These are phyloP conservation scores for Crocidura indochinensis DNA, from an alignment of 2,797 vertebrate genomes.

Conservation along the genomic window DNA sequence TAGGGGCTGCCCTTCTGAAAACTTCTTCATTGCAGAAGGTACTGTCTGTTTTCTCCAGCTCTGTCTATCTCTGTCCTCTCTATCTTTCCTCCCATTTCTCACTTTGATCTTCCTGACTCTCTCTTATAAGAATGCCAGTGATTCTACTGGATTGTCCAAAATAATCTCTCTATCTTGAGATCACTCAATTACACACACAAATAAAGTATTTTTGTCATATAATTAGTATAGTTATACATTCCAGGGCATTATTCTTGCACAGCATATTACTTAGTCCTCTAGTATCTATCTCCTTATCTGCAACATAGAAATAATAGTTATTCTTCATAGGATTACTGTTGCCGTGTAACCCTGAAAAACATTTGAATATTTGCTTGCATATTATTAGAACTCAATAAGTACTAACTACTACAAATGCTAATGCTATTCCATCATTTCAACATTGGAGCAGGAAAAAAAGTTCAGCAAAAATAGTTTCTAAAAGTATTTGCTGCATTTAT, in stretches of 20 bases:
- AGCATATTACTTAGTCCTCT: background rate
- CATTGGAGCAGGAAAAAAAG: background rate
- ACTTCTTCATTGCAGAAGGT: background rate
- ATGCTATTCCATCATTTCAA: conserved; percentile 44
- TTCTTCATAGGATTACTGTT: conserved; percentile 15
- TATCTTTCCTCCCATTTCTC: background rate
- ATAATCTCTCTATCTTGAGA: background rate
- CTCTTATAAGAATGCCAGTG: background rate
- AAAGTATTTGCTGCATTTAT: background rate
- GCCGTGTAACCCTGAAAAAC: background rate
- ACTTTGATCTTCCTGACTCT: background rate
- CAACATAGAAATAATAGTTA: conserved; percentile 4
- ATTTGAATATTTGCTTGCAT: background rate
- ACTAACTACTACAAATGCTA: background rate
- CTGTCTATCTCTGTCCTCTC: background rate
- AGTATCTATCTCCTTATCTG: background rate
- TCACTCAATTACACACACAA: background rate
- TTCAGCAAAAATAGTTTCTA: conserved; percentile 40
- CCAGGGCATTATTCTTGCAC: background rate
- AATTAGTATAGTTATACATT: background rate
- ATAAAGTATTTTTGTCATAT: background rate
- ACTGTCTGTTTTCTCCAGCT: background rate
- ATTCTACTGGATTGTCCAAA: background rate
- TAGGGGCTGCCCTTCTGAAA: background rate
- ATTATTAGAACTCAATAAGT: conserved; percentile 16